Evolutionary conservation across 2,113 vertebrate species (phyloP).

Genomic region (Felis chaus): DNA sequence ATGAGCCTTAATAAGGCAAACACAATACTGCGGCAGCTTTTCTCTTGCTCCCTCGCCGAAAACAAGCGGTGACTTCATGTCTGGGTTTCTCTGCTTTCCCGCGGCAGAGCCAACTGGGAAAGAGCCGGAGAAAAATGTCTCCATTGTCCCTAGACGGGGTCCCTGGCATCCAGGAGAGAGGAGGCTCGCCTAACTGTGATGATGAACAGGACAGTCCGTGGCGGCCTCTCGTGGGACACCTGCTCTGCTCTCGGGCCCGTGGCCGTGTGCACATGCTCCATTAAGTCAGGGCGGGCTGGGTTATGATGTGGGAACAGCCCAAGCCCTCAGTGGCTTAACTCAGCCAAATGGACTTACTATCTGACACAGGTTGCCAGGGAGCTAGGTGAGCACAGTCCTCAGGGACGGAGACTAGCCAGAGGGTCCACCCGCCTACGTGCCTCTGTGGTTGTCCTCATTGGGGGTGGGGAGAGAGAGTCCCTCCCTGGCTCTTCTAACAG

Average conservation of each 20-base stretch:
- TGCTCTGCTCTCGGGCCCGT: fast-evolving
- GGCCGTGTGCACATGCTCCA: fast-evolving
- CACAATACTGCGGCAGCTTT: slow-evolving; percentile 70
- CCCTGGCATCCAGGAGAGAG: not conserved
- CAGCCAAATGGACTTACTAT: fast-evolving
- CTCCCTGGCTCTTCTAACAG: not conserved
- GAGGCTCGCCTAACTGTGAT: not conserved
- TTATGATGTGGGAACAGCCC: fast-evolving
- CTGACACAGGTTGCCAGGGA: not conserved
- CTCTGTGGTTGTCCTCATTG: fast-evolving
- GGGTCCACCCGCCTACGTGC: not conserved
- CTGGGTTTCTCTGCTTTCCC: slow-evolving; percentile 81
- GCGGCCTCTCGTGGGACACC: not conserved
- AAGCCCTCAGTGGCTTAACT: not conserved
- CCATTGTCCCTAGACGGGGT: slow-evolving; percentile 74
- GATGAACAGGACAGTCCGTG: fast-evolving
- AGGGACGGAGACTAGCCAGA: not conserved
- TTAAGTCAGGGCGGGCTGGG: not conserved
- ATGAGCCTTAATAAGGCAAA: slow-evolving; percentile 81
- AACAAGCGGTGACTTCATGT: slow-evolving; percentile 87
- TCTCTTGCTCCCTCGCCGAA: slow-evolving; percentile 70
- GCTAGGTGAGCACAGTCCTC: not conserved
- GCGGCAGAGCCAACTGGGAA: slow-evolving; percentile 81
- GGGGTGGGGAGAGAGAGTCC: fast-evolving
- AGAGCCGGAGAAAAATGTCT: slow-evolving; percentile 80